Conservation (phyloP, 1,140 invertebrate species). For the Cyclargus thomasi region DNA sequence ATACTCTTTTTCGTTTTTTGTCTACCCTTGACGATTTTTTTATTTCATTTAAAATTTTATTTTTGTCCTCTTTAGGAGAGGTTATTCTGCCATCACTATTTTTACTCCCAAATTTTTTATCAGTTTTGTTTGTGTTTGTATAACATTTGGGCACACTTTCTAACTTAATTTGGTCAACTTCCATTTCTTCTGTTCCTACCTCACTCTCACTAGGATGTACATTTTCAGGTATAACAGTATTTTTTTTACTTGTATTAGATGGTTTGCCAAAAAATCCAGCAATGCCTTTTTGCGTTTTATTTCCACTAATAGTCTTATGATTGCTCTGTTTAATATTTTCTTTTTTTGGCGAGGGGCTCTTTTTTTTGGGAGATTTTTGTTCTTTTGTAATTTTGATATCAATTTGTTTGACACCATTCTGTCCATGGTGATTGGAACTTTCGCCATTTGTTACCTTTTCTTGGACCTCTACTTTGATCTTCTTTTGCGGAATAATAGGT, state of each 20-base stretch:
- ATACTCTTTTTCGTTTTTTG: constrained; percentile 61
- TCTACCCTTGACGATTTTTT: constrained; percentile 58
- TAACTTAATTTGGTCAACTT: constrained; percentile 20
- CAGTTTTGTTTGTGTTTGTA: constrained; percentile 18
- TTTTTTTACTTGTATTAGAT: constrained; percentile 32
- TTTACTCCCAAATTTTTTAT: constrained; percentile 22
- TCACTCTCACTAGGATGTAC: constrained; percentile 15
- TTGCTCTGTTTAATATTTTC: constrained; percentile 25
- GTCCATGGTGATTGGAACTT: constrained; percentile 10
- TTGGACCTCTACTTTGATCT: constrained; percentile 31
- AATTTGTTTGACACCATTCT: constrained; percentile 23
- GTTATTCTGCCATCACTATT: constrained; percentile 21
- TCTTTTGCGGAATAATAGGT: constrained; percentile 22
- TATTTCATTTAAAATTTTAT: constrained; percentile 38
- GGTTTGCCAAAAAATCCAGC: constrained; percentile 56
- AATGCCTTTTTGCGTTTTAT: constrained; percentile 50
- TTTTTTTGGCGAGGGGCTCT: constrained; percentile 28
- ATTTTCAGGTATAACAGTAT: constrained; percentile 27
- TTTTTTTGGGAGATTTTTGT: constrained; percentile 39
- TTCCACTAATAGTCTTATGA: constrained; percentile 29
- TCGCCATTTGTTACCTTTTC: constrained; percentile 18
- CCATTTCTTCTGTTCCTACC: constrained; percentile 24
- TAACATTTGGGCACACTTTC: constrained; percentile 19
- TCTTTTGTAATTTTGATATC: constrained; percentile 23
- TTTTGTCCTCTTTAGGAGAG: constrained; percentile 28